Conservation (phyloP, 2,113 vertebrate genomes). For the Laterallus jamaicensis region DNA sequence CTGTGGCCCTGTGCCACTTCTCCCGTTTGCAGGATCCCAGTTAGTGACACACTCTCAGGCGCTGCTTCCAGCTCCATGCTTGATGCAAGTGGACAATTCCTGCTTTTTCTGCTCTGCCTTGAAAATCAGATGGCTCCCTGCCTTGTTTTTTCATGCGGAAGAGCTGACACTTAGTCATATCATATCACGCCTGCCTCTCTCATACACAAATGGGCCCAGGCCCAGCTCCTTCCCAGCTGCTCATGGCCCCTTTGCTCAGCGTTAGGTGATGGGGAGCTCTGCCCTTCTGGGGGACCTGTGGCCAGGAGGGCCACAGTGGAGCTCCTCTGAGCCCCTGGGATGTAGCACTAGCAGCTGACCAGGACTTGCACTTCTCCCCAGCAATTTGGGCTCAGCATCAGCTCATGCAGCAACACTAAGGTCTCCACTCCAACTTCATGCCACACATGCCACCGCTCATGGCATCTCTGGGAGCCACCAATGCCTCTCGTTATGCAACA, state of each 20-base stretch:
- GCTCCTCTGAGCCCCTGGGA: neutral
- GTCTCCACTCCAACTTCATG: neutral
- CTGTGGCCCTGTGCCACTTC: neutral
- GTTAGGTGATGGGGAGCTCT: neutral
- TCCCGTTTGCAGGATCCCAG: neutral
- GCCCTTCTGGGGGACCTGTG: neutral
- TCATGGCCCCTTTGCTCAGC: neutral
- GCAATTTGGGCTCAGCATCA: neutral
- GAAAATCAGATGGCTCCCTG: slow-evolving; percentile 13
- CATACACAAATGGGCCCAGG: fast-evolving
- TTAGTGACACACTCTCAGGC: neutral
- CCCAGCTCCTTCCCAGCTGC: neutral
- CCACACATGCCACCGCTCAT: neutral
- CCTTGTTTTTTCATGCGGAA: slow-evolving; percentile 9
- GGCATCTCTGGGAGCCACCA: neutral
- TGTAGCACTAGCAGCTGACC: neutral
- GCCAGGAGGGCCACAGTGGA: neutral
- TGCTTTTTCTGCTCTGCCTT: slow-evolving; percentile 33
- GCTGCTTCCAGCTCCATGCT: neutral
- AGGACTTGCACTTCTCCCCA: neutral
- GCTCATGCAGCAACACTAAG: neutral
- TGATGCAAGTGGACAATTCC: slow-evolving; percentile 26
- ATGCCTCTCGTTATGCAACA: neutral
- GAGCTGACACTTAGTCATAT: slow-evolving; percentile 34
- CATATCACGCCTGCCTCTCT: neutral